These are phyloP conservation scores for Chrysina gloriosa DNA, from an alignment of 2,888 invertebrate species.

Conservation along the genomic window DNA sequence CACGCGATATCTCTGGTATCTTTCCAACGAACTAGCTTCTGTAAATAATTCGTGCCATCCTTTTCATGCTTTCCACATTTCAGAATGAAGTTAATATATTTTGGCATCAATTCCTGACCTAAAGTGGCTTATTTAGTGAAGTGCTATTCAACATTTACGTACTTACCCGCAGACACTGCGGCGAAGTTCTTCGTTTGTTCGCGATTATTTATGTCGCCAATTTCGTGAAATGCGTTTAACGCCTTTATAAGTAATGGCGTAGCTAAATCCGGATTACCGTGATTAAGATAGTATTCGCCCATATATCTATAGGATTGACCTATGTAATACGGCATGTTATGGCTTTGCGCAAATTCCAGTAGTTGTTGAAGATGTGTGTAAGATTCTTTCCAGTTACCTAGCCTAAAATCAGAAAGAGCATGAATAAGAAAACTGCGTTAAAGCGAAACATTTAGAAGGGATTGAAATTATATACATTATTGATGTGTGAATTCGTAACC, in stretches of 20 bases:
- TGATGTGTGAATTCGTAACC: too few relatives aligned
- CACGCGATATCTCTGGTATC: slow-evolving; percentile 54
- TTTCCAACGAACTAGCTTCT: slow-evolving; percentile 57
- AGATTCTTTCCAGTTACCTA: slow-evolving; percentile 53
- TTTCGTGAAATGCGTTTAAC: slow-evolving; percentile 54
- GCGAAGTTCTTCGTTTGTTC: slow-evolving; percentile 58
- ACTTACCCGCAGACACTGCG: slow-evolving; percentile 57
- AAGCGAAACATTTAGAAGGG: too few relatives aligned
- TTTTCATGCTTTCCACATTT: slow-evolving; percentile 46
- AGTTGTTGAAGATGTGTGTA: slow-evolving; percentile 53
- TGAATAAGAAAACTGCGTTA: too few relatives aligned
- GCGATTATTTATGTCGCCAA: slow-evolving; percentile 50
- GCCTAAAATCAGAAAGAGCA: slow-evolving; percentile 46
- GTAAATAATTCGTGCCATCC: slow-evolving; percentile 48
- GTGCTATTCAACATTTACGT: background rate
- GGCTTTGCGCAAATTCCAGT: slow-evolving; percentile 52
- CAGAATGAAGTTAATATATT: slow-evolving; percentile 52
- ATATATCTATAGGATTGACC: slow-evolving; percentile 59
- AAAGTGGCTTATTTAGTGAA: slow-evolving; percentile 10
- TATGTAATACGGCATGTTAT: slow-evolving; percentile 55
- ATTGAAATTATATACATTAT: too few relatives aligned
- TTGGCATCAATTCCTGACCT: slow-evolving; percentile 57
- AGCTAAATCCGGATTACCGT: slow-evolving; percentile 55
- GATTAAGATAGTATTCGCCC: slow-evolving; percentile 60
- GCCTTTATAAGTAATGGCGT: slow-evolving; percentile 57